Evolutionary conservation across 2,113 vertebrate genomes (phyloP).

Genomic region (Panthera uncia): DNA sequence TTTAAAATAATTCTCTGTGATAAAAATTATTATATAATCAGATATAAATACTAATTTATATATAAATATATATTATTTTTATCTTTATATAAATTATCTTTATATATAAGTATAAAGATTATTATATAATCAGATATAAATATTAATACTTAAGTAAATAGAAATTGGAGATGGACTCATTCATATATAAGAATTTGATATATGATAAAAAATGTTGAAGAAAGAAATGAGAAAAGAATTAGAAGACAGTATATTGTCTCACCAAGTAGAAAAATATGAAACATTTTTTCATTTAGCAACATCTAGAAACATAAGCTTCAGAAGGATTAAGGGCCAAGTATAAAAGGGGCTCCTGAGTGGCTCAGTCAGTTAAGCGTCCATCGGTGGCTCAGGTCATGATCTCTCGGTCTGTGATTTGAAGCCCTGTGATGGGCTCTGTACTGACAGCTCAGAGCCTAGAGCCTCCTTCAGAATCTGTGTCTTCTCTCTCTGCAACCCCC

Average conservation of each 20-base stretch:
- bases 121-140: neutral
- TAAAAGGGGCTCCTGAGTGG: neutral
- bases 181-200: neutral
- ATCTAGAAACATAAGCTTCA: neutral
- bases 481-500: too few relatives aligned
- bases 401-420: accelerated
- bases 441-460: too few relatives aligned
- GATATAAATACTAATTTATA: too few relatives aligned
- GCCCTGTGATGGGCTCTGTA: too few relatives aligned
- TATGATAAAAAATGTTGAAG: neutral
- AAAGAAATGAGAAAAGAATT: neutral
- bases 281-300: neutral
- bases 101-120: too few relatives aligned
- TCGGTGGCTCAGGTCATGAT: too few relatives aligned
- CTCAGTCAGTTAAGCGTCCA: too few relatives aligned
- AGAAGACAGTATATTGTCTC: neutral
- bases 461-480: too few relatives aligned
- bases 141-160: neutral
- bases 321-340: neutral
- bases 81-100: too few relatives aligned
- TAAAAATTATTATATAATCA: neutral
- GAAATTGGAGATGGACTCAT: neutral
- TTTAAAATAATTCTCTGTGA: neutral
- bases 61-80: too few relatives aligned
- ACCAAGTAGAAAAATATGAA: neutral